Percentiles rank a stretch among this genome's conserved stretches.
phyloP scores from a whole-genome alignment of 2,113 vertebrate species.

The Melanerpes formicivorus region DNA sequence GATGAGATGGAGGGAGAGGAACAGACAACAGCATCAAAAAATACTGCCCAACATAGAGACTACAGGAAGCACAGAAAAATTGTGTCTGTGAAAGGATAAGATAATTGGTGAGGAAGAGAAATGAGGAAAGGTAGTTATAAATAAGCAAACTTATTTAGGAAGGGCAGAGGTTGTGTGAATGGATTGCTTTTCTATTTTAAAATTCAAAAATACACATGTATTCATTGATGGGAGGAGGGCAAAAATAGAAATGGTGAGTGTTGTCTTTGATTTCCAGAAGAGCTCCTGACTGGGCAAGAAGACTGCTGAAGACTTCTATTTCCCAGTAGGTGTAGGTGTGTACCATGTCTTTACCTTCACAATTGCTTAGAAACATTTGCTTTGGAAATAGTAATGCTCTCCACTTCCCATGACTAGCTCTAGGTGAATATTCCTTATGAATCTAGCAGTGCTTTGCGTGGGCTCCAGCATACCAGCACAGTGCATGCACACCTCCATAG shows the following conservation, averaged over 20 bases:
- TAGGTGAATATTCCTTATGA: not conserved
- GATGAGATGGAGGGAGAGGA: not conserved
- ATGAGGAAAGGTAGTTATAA: not conserved
- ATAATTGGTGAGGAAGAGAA: not conserved
- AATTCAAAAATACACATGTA: not conserved
- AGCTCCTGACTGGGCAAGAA: not conserved
- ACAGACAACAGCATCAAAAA: not conserved
- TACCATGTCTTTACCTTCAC: not conserved
- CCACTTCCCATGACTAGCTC: fast-evolving
- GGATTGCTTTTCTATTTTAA: not conserved
- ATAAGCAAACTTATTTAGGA: not conserved
- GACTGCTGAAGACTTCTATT: not conserved
- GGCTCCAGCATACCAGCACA: not conserved
- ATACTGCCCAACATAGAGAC: not conserved
- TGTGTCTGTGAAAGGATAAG: not conserved
- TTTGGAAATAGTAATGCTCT: not conserved
- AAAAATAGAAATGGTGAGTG: not conserved
- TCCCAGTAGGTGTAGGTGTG: not conserved
- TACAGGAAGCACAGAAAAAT: not conserved
- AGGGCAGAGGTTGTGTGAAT: fast-evolving
- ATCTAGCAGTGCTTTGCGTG: not conserved
- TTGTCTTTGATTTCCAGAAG: not conserved
- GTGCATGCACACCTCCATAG: fast-evolving
- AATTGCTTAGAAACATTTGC: not conserved
- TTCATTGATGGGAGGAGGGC: fast-evolving